A percentile compares a stretch with the other conserved stretches of the same genome.
Conservation (phyloP, 2,113 vertebrate genomes). For the Pelecanus crispus region DNA sequence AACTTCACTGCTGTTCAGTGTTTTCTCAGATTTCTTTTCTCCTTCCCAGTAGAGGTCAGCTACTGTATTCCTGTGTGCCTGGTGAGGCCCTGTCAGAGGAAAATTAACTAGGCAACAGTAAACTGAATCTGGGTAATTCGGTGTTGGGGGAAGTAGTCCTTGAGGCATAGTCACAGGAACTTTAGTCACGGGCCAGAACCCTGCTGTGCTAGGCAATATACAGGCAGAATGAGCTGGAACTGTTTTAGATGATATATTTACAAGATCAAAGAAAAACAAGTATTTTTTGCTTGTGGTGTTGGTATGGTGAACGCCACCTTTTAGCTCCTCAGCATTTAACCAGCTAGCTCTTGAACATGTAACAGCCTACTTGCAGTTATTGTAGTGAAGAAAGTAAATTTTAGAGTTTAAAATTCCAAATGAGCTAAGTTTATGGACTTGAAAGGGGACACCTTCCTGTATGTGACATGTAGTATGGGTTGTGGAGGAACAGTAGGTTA, state of each 20-base stretch:
- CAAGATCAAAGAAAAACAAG: not conserved
- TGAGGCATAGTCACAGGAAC: not conserved
- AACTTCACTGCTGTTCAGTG: not conserved
- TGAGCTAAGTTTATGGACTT: not conserved
- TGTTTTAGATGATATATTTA: not conserved
- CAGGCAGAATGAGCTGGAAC: not conserved
- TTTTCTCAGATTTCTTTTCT: not conserved
- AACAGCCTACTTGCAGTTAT: not conserved
- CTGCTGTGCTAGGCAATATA: not conserved
- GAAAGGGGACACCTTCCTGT: not conserved
- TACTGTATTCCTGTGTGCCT: not conserved
- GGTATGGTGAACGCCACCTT: not conserved
- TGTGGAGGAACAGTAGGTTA: not conserved
- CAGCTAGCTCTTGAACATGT: not conserved
- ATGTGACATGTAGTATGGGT: not conserved
- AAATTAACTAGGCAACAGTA: not conserved
- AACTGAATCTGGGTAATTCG: not conserved
- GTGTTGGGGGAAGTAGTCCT: not conserved
- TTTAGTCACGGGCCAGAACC: not conserved
- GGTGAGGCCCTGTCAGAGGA: not conserved
- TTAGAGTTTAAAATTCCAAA: not conserved
- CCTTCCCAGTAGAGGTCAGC: not conserved
- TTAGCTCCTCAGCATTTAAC: not conserved
- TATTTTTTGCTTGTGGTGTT: not conserved
- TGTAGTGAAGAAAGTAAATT: not conserved